These are phyloP conservation scores for Genyomyrus donnyi DNA, from an alignment of 2,113 vertebrate genomes.

Conservation along the genomic window DNA sequence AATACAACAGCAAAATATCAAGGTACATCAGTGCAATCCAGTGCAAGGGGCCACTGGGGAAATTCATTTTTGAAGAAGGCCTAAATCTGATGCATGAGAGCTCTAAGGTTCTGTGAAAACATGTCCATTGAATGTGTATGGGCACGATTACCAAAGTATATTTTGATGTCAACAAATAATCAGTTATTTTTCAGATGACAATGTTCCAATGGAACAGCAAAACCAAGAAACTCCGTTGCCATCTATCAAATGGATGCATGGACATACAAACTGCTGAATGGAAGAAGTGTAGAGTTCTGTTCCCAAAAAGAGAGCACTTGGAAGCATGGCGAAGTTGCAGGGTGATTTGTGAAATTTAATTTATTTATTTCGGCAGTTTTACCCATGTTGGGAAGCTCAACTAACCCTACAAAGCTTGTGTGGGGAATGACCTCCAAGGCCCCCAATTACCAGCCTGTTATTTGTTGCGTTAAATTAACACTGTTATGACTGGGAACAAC, in stretches of 20 bases:
- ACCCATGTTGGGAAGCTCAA: no score
- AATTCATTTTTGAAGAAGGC: not conserved
- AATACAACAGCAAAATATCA: not conserved
- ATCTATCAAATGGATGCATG: not conserved
- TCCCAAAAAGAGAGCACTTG: not conserved
- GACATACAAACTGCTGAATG: not conserved
- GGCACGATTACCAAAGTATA: not conserved
- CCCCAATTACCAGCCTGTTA: no score
- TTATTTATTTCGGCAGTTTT: no score
- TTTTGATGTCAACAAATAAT: not conserved
- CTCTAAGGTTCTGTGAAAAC: not conserved
- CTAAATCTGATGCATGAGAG: not conserved
- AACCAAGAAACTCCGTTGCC: not conserved
- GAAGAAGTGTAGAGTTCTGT: not conserved
- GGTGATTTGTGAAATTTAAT: slow-evolving; percentile 17
- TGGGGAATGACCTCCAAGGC: no score
- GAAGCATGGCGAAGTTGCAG: not conserved
- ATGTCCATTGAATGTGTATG: not conserved
- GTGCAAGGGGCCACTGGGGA: not conserved
- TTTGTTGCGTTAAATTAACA: no score
- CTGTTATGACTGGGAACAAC: no score
- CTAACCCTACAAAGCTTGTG: no score
- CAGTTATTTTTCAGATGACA: not conserved
- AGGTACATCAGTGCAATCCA: not conserved
- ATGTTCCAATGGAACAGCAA: not conserved